Evolutionary conservation across 2,797 vertebrate genomes (phyloP).

Genomic region (Acropternis orthonyx): DNA sequence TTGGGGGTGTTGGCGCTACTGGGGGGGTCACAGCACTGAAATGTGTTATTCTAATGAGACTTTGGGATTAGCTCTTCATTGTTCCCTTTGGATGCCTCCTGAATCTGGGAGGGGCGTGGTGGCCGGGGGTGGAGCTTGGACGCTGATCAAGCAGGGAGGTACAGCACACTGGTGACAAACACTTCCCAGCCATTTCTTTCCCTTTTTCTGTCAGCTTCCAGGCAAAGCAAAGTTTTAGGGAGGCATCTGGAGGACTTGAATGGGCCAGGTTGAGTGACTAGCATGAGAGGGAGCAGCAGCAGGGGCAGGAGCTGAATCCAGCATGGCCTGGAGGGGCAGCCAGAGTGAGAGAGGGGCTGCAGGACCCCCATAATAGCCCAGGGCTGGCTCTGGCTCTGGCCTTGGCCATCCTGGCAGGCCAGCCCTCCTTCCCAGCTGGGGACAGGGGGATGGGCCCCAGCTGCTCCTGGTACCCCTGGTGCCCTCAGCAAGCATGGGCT

Average conservation of each 20-base stretch:
- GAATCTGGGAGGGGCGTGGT: neutral
- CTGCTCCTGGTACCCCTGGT: neutral
- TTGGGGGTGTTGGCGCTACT: neutral
- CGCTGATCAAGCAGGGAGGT: accelerated
- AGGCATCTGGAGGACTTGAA: accelerated
- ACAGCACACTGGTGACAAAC: accelerated
- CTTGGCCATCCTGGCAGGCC: neutral
- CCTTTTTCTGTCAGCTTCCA: neutral
- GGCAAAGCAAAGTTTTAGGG: neutral
- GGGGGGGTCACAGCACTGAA: neutral
- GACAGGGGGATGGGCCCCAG: accelerated
- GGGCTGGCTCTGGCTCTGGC: neutral
- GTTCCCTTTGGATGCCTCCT: neutral
- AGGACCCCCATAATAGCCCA: accelerated
- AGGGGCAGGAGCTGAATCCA: neutral
- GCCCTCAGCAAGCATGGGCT: accelerated
- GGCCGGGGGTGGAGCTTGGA: neutral
- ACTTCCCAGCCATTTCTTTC: neutral
- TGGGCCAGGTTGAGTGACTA: accelerated
- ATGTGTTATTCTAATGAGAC: accelerated
- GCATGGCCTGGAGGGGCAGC: neutral
- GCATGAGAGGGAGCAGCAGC: neutral
- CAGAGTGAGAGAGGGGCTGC: accelerated
- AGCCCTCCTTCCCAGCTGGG: too few species aligned
- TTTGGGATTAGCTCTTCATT: neutral